phyloP scores from a whole-genome alignment of 2,888 invertebrate species.

The Hyppa rectilinea region DNA sequence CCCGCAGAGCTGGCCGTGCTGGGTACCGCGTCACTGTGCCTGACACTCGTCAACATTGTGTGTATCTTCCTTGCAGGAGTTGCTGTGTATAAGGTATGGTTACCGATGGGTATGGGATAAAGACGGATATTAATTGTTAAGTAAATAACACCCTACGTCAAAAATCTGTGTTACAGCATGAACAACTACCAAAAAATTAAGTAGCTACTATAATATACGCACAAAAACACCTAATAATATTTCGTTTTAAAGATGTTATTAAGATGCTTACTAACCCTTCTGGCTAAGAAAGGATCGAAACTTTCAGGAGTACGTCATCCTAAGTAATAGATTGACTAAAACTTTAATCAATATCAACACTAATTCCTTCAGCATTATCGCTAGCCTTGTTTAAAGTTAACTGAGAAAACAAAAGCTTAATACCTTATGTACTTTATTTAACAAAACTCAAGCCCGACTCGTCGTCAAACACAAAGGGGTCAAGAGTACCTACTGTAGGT shows the following conservation, averaged over 20 bases:
- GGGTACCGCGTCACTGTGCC: slow-evolving; percentile 92
- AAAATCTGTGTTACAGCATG: too few species aligned
- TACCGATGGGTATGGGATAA: too few species aligned
- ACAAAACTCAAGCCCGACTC: too few species aligned
- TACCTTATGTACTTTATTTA: background rate
- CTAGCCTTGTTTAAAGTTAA: background rate
- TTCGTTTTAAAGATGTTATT: background rate
- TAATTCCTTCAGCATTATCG: background rate
- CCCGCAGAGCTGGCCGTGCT: slow-evolving; percentile 91
- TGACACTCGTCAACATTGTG: slow-evolving; percentile 94
- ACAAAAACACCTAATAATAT: background rate
- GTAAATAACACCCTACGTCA: background rate
- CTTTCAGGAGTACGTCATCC: background rate
- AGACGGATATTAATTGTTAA: background rate
- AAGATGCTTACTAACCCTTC: background rate
- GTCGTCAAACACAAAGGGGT: background rate
- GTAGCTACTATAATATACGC: too few species aligned
- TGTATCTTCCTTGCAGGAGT: slow-evolving; percentile 94
- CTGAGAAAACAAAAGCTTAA: background rate
- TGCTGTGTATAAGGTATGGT: slow-evolving; percentile 91
- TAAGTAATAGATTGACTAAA: background rate
- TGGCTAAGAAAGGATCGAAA: background rate
- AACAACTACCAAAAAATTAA: background rate
- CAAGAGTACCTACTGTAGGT: background rate
- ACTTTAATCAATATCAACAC: background rate